These are phyloP conservation scores for Nymphalis polychloros DNA, from an alignment of 2,888 invertebrate genomes.

Conservation along the genomic window DNA sequence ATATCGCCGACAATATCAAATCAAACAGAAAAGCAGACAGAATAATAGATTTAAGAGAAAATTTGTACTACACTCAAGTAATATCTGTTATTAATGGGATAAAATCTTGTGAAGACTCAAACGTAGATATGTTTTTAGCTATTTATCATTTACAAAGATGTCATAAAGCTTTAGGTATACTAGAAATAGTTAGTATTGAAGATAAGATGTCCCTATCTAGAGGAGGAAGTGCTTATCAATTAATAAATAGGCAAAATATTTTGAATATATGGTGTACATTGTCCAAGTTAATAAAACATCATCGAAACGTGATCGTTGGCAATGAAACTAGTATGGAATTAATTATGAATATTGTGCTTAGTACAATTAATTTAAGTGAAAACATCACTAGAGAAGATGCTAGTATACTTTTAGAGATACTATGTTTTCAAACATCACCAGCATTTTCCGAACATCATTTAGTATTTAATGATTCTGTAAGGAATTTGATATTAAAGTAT, in stretches of 20 bases:
- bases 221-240: constrained; percentile 10
- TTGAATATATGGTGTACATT: constrained; percentile 49
- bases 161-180: constrained; percentile 52
- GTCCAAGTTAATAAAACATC: constrained; percentile 49
- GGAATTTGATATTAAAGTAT: constrained; percentile 54
- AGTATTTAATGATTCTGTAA: constrained; percentile 47
- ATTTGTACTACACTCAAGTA: constrained; percentile 59
- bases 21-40: constrained; percentile 35
- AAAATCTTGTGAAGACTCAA: constrained; percentile 52
- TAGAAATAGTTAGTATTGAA: constrained; percentile 51
- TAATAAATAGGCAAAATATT: constrained; percentile 45
- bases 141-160: constrained; percentile 58
- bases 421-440: constrained; percentile 52
- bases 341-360: constrained; percentile 54
- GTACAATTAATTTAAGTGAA: constrained; percentile 47
- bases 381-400: constrained; percentile 47
- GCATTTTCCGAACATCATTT: constrained; percentile 48
- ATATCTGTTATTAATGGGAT: constrained; percentile 52
- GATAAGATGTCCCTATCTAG: constrained; percentile 34
- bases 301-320: constrained; percentile 47
- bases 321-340: constrained; percentile 44
- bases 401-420: constrained; percentile 50
- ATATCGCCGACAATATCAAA: constrained; percentile 51
- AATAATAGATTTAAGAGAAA: constrained; percentile 47
- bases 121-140: constrained; percentile 54